Evolutionary conservation across 1,140 invertebrate genomes (phyloP), one percentile per base, ranked within the genome.

Genomic region (Holotrichia oblita): DNA sequence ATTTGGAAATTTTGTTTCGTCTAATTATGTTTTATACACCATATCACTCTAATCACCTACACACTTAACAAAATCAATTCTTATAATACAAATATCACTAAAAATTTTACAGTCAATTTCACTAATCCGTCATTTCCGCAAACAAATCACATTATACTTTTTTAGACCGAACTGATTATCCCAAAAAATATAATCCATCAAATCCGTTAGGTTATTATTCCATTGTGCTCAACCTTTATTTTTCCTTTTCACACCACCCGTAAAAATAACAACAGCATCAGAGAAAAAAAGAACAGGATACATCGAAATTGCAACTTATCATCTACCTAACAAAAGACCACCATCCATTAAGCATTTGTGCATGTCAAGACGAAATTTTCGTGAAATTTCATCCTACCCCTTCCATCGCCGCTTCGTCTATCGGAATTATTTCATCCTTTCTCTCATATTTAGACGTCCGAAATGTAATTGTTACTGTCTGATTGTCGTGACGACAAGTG

Each of bases 401-500:
- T n/a, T 3, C 8, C 44, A 0, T n/a, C 44, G 8, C n/a, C 8
- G 44, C 12, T 48, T 12, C 44, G 12, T 12, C n/a, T 12, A 12
- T 9, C 44, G n/a, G n/a, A n/a, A 48, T 14, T 48, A 48, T 14
- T 48, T 48, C 12, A 48, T 48, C n/a, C 44, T 48, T 48, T n/a
- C 12, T 48, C 44, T 48, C 44, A 12, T 48, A 48, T 48, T 48
- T 12, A 48, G 44, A 48, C 3, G 44, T 9, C 44, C 44, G 44
- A 48, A 48, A 48, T 48, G 44, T 48, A 48, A 48, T 48, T 14
- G n/a, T 48, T 48, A n/a, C n/a, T 12, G 44, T 48, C 44, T 48
- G 44, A 48, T 48, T 48, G 12, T 48, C 44, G 44, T 48, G 44
- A 48, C 44, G 44, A 48, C 44, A 48, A 48, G 44, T 48, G 44